These are phyloP conservation scores for Anastrepha obliqua DNA, from an alignment of 1,140 invertebrate species.

Conservation along the genomic window DNA sequence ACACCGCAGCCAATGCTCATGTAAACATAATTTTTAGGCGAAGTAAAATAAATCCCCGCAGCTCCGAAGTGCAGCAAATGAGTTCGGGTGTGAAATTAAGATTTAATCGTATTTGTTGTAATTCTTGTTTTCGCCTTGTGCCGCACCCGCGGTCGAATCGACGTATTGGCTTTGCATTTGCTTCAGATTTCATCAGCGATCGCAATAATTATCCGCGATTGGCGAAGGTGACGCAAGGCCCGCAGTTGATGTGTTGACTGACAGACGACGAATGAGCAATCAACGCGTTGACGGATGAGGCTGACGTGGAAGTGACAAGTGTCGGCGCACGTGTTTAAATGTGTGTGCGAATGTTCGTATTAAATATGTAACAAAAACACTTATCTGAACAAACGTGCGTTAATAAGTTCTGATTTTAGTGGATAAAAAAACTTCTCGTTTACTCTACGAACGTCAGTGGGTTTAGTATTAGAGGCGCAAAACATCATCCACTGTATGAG, in stretches of 20 bases:
- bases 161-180: background rate
- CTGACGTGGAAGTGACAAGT: background rate
- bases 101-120: constrained; percentile 43
- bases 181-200: constrained; percentile 1
- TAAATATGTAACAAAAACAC: background rate
- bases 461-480: too few relatives aligned
- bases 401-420: background rate
- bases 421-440: too few relatives aligned
- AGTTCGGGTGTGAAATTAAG: constrained; percentile 45
- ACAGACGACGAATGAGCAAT: background rate
- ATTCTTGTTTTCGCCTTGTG: background rate
- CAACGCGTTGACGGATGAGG: constrained; percentile 9
- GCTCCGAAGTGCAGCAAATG: background rate
- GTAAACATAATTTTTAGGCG: background rate
- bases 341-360: background rate
- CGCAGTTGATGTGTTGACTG: background rate
- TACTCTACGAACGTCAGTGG: too few relatives aligned
- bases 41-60: background rate
- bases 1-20: background rate
- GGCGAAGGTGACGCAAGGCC: background rate
- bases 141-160: too few relatives aligned
- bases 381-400: background rate
- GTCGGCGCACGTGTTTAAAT: background rate
- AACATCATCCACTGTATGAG: background rate
- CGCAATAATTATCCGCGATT: constrained; percentile 27